Evolutionary conservation across 2,888 invertebrate species (phyloP).

Genomic region (Phalangium opilio): DNA sequence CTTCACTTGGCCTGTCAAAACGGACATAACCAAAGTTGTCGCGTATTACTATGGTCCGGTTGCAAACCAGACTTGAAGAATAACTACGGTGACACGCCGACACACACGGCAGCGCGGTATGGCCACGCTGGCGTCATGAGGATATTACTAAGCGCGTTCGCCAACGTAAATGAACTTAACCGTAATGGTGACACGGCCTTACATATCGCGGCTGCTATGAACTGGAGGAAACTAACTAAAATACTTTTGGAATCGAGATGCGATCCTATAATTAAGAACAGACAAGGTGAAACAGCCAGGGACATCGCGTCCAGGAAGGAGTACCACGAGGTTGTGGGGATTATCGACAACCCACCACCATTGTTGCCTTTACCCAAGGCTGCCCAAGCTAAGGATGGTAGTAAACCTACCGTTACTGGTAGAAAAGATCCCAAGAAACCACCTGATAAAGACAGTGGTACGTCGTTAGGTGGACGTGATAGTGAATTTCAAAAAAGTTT

Average conservation of each 20-base stretch:
- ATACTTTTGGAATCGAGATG: slow-evolving; percentile 77
- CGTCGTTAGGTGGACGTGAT: slow-evolving; percentile 28
- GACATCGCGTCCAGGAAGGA: slow-evolving; percentile 80
- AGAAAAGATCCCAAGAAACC: not conserved
- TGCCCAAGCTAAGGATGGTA: slow-evolving; percentile 22
- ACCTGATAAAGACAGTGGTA: slow-evolving; percentile 6
- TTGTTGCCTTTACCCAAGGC: slow-evolving; percentile 10
- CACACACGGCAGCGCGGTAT: slow-evolving; percentile 87
- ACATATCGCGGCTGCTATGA: slow-evolving; percentile 89
- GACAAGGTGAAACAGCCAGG: slow-evolving; percentile 72
- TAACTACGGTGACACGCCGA: slow-evolving; percentile 84
- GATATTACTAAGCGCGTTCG: slow-evolving; percentile 77
- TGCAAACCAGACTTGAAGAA: slow-evolving; percentile 77
- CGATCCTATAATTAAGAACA: slow-evolving; percentile 52
- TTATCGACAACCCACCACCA: slow-evolving; percentile 43
- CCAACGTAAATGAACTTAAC: slow-evolving; percentile 72
- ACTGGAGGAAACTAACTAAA: slow-evolving; percentile 71
- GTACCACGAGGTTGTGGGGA: slow-evolving; percentile 62
- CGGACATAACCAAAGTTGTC: slow-evolving; percentile 85
- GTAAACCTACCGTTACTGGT: slow-evolving; percentile 28
- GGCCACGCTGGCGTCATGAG: slow-evolving; percentile 91
- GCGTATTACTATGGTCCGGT: slow-evolving; percentile 71
- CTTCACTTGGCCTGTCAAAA: slow-evolving; percentile 88
- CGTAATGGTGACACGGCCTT: slow-evolving; percentile 83
- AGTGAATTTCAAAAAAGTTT: slow-evolving; percentile 25